phyloP scores from a whole-genome alignment of 2,797 vertebrate species.

The Argyrosomus regius region DNA sequence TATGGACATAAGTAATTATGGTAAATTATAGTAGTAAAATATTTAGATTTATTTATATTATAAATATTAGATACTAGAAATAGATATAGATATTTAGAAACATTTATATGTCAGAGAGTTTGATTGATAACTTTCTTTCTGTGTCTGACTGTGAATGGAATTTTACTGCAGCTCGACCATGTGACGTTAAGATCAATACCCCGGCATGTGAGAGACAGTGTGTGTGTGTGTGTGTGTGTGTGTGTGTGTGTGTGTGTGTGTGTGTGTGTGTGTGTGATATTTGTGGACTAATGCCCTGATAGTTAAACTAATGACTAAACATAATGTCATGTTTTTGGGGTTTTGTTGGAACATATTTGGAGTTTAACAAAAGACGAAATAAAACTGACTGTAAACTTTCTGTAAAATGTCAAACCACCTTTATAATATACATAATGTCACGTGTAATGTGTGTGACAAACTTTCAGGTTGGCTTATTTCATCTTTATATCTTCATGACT shows the following conservation, averaged over 20 bases:
- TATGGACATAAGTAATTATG: neutral
- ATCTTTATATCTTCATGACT: neutral
- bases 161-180: conserved; percentile 67
- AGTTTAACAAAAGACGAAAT: neutral
- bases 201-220: conserved; percentile 51
- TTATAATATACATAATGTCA: no score
- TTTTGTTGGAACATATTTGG: no score
- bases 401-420: neutral
- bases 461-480: neutral
- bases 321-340: no score
- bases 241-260: conserved; percentile 16
- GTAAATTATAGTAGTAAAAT: neutral
- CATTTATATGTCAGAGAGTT: conserved; percentile 3
- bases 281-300: neutral
- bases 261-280: neutral
- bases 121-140: conserved; percentile 3
- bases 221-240: conserved; percentile 31
- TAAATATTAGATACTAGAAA: no score
- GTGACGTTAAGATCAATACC: conserved; percentile 74
- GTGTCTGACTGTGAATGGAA: conserved; percentile 67
- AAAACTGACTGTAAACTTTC: neutral
- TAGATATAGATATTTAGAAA: no score
- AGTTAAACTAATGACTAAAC: neutral
- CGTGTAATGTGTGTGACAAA: neutral
- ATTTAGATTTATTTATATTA: no score